phyloP scores from a whole-genome alignment of 1,140 invertebrate species.

The Drosophila bipectinata region DNA sequence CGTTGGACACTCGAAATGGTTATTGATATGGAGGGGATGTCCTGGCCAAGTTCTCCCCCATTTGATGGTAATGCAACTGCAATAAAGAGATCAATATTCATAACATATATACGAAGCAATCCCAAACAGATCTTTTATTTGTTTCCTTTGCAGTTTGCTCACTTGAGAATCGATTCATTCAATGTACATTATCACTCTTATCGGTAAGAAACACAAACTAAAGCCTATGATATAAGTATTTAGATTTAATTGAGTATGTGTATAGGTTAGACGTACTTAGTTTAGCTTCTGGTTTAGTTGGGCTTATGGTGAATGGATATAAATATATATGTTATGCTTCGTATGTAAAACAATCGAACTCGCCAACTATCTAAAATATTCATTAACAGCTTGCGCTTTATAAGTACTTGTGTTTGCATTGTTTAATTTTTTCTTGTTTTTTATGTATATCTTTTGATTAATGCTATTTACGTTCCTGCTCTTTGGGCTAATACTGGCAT shows the following conservation, averaged over 20 bases:
- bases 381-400: conserved; percentile 8
- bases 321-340: conserved; percentile 30
- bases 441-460: conserved; percentile 42
- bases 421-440: conserved; percentile 2
- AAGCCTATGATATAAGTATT: conserved; percentile 75
- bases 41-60: background rate
- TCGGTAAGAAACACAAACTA: conserved; percentile 73
- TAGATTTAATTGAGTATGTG: conserved; percentile 44
- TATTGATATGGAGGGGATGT: conserved; percentile 15
- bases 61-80: background rate
- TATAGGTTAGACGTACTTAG: conserved; percentile 49
- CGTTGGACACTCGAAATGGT: conserved; percentile 15
- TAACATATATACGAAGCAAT: conserved; percentile 54
- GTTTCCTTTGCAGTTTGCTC: conserved; percentile 26
- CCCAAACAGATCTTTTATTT: conserved; percentile 55
- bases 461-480: conserved; percentile 7
- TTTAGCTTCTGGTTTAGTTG: conserved; percentile 35
- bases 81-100: conserved; percentile 1
- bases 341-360: conserved; percentile 5
- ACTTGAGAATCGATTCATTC: conserved; percentile 42
- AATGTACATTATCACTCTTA: conserved; percentile 80
- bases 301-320: conserved; percentile 31
- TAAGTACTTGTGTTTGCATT: conserved; percentile 4
- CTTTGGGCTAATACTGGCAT: background rate
- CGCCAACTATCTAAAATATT: conserved; percentile 34